Evolutionary conservation across 2,888 invertebrate species (phyloP), one percentile per base, ranked within the genome.

Genomic region (Tanaodytes sp.): DNA sequence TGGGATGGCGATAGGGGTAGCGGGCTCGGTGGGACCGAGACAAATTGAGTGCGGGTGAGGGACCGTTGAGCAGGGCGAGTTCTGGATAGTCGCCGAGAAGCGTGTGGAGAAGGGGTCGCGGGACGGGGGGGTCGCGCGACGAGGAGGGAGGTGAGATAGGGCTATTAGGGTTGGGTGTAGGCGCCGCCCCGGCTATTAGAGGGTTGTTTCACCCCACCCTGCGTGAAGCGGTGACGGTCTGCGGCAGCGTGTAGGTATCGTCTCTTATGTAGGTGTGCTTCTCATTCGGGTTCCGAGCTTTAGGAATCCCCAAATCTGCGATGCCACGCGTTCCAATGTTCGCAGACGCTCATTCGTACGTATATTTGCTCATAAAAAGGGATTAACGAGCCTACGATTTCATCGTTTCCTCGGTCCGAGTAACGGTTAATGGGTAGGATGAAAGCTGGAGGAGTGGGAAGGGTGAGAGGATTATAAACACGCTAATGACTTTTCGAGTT

Each of bases 161-260:
- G 82, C 84, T 83, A 84, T 84, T 82, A 84, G 84, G 82, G 82
- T 78, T 82, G 83, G 82, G 78, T 80, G 77, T 80, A 83, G 83
- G 84, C 84, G 82, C 83, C 84, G 84, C 84, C 84, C 84, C 80
- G 79, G 80, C 84, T 84, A 84, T 84, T 84, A 82, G 84, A 83
- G 84, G 83, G 83, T 82, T 83, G 84, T 84, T 84, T 82, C 79
- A 79, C 77, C 77, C 79, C 75, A 58, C 74, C 77, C 58, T 61
- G 55, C 51, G 57, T 57, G 49, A 51, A 61, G 57, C 65, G 61
- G 61, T 65, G 71, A 59, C 55, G 43, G 57, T 58, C 46, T 68
- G 67, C 36, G 69, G 58, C 48, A 63, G 54, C 66, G 72, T 68
- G 64, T 62, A 58, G 61, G 64, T 66, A 64, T 55, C 59, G 37